phyloP scores from a whole-genome alignment of 2,113 vertebrate genomes.

The Prunella himalayana region DNA sequence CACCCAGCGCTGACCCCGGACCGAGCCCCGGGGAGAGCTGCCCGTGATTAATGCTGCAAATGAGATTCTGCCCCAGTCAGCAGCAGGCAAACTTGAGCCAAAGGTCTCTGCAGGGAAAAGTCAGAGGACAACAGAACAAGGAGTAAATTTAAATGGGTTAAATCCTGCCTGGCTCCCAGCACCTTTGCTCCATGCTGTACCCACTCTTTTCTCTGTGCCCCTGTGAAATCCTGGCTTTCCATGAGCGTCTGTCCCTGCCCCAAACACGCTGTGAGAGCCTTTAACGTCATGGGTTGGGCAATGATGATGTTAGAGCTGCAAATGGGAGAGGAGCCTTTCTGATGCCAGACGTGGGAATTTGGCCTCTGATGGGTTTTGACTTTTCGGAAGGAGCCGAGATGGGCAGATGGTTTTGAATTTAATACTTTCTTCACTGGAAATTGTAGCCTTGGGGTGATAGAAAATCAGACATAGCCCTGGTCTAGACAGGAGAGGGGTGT shows the following conservation, averaged over 20 bases:
- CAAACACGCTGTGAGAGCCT: rapidly evolving
- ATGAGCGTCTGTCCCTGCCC: neutral
- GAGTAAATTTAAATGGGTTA: neutral
- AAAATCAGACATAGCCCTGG: conserved; percentile 47
- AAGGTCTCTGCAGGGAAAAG: neutral
- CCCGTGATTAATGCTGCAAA: neutral
- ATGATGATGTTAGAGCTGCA: neutral
- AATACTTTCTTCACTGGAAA: conserved; percentile 36
- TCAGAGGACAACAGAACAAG: neutral
- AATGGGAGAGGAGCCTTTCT: neutral
- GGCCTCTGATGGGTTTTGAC: neutral
- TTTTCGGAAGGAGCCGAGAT: neutral
- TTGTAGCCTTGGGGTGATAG: conserved; percentile 41
- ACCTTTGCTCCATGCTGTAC: neutral
- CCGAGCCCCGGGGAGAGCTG: neutral
- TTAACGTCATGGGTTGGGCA: neutral
- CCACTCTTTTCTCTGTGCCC: rapidly evolving
- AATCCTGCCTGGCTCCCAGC: neutral
- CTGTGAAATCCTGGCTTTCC: neutral
- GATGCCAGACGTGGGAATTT: conserved; percentile 39
- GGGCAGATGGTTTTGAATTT: conserved; percentile 46
- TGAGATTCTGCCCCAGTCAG: neutral
- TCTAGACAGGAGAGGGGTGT: conserved; percentile 58
- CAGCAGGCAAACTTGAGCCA: neutral
- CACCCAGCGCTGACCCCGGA: neutral